These are phyloP conservation scores for Drosophila borealis DNA, from an alignment of 2,888 invertebrate genomes.

Conservation along the genomic window DNA sequence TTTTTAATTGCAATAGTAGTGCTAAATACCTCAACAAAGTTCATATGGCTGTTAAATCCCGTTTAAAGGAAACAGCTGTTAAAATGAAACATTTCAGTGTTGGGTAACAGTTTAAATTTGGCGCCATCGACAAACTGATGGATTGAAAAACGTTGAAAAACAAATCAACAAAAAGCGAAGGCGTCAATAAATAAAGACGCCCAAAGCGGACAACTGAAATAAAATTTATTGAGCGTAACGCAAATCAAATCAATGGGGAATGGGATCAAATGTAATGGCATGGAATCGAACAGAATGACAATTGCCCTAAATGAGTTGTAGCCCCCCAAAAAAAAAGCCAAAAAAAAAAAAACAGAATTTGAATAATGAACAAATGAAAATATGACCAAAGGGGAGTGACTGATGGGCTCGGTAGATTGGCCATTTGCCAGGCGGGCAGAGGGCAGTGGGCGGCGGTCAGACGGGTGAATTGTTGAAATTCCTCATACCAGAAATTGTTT, in stretches of 20 bases:
- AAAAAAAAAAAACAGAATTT: conserved; percentile 26
- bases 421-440: conserved; percentile 12
- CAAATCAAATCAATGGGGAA: conserved; percentile 18
- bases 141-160: conserved; percentile 20
- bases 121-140: conserved; percentile 4
- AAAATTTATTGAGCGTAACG: conserved; percentile 44
- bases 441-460: not conserved
- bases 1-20: too few relatives aligned
- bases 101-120: conserved; percentile 5
- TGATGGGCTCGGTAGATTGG: conserved; percentile 27
- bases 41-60: too few relatives aligned
- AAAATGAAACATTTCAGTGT: conserved; percentile 1
- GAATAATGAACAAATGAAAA: conserved; percentile 44
- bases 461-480: conserved; percentile 17
- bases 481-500: not conserved
- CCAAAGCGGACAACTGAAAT: conserved; percentile 14
- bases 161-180: conserved; percentile 23
- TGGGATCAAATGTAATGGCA: not conserved
- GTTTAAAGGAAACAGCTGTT: not conserved
- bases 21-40: too few relatives aligned
- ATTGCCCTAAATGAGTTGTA: conserved; percentile 37
- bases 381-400: conserved; percentile 20
- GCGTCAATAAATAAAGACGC: conserved; percentile 35
- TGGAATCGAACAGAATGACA: conserved; percentile 21
- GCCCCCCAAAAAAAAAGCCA: not conserved